A percentile compares a stretch with the other conserved stretches of the same genome.
These are phyloP conservation scores for Margaritifera margaritifera DNA, from an alignment of 2,888 invertebrate genomes.

Conservation along the genomic window DNA sequence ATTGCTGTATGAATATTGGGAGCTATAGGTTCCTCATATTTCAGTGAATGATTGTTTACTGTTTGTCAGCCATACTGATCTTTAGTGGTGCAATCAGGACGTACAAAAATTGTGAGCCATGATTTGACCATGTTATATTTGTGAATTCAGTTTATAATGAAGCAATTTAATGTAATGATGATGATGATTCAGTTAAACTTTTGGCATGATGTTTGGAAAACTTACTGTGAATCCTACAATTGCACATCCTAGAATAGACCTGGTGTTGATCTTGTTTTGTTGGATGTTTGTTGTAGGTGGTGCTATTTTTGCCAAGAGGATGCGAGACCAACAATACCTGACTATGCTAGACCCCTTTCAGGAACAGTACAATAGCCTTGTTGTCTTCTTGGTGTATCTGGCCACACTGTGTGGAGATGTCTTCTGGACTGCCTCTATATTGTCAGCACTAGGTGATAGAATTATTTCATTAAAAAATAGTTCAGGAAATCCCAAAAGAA, in stretches of 20 bases:
- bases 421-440: slow-evolving; percentile 68
- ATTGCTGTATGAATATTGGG: no score
- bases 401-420: slow-evolving; percentile 65
- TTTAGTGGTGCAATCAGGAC: no score
- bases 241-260: background rate
- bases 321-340: slow-evolving; percentile 62
- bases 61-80: no score
- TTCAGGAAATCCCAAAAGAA: no score
- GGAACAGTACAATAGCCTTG: slow-evolving; percentile 51
- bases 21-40: no score
- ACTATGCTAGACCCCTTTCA: slow-evolving; percentile 69
- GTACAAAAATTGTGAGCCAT: no score
- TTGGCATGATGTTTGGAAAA: background rate
- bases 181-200: background rate
- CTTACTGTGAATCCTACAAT: background rate
- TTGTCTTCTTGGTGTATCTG: slow-evolving; percentile 56
- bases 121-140: no score
- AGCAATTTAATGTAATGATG: no score
- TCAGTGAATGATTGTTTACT: no score
- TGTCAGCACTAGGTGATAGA: slow-evolving; percentile 63
- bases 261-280: background rate
- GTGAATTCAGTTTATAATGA: no score
- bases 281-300: slow-evolving; percentile 52
- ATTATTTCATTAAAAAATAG: no score
- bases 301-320: slow-evolving; percentile 59